phyloP scores from a whole-genome alignment of 1,140 invertebrate species.

The Adelges cooleyi region DNA sequence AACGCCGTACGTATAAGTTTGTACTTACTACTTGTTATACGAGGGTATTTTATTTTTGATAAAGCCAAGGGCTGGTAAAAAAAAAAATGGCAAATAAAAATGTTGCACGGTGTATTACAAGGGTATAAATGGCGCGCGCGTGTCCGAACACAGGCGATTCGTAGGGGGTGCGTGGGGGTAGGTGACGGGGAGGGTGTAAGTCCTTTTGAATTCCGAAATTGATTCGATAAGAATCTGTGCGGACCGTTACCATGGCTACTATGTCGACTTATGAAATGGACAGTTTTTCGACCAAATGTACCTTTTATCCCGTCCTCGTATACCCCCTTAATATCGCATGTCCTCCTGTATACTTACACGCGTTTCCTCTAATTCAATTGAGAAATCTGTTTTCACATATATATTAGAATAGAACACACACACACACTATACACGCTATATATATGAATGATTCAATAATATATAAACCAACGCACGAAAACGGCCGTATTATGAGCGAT shows the following conservation, averaged over 20 bases:
- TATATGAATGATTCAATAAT: too few relatives aligned
- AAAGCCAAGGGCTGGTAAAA: conserved; percentile 8
- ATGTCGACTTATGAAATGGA: conserved; percentile 23
- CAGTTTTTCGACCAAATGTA: conserved; percentile 27
- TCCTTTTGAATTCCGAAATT: conserved; percentile 27
- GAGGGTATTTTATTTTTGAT: too few relatives aligned
- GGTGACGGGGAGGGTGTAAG: background rate
- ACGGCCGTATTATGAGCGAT: too few relatives aligned
- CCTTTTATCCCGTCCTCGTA: background rate
- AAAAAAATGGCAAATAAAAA: conserved; percentile 21
- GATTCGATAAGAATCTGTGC: conserved; percentile 27
- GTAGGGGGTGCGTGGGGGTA: too few relatives aligned
- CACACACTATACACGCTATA: too few relatives aligned
- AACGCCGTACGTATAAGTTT: too few relatives aligned
- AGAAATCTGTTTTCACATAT: conserved; percentile 18
- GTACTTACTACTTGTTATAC: too few relatives aligned
- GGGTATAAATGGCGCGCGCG: conserved; percentile 21
- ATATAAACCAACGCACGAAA: too few relatives aligned
- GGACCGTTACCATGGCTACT: conserved; percentile 20
- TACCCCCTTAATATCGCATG: background rate
- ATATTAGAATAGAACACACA: background rate
- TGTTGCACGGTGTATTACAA: conserved; percentile 24
- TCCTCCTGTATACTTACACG: background rate
- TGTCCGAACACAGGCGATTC: background rate
- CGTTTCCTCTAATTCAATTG: background rate